These are phyloP conservation scores for Lagopus leucura DNA, from an alignment of 2,113 vertebrate species.

Conservation along the genomic window DNA sequence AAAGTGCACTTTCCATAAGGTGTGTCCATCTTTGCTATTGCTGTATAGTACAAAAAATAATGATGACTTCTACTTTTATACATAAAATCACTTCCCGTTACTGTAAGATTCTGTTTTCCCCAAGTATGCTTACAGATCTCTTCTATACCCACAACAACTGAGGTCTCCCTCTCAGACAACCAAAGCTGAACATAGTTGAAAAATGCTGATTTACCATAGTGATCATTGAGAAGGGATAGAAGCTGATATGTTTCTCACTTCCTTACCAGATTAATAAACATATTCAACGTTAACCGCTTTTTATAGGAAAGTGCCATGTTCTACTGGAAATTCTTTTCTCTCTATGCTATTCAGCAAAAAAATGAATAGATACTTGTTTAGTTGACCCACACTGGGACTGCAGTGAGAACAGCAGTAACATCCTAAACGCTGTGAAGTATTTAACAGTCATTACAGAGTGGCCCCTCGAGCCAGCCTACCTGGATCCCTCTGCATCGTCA, in stretches of 20 bases:
- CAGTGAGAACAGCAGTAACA: neutral
- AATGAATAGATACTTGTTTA: neutral
- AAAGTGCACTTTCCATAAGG: slow-evolving; percentile 44
- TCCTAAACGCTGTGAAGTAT: neutral
- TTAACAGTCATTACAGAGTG: neutral
- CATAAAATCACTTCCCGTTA: neutral
- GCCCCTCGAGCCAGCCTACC: too few species aligned
- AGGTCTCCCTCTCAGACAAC: neutral
- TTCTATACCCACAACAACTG: neutral
- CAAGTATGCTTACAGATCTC: neutral
- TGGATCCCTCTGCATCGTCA: neutral
- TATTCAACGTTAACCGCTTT: neutral
- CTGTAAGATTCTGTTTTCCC: neutral
- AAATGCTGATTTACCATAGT: neutral
- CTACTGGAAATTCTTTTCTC: neutral
- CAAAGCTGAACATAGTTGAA: neutral
- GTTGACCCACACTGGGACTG: neutral
- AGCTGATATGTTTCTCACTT: neutral
- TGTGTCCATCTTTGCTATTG: neutral
- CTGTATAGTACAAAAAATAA: neutral
- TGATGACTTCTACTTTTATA: neutral
- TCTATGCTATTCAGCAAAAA: neutral
- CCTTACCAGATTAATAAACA: neutral
- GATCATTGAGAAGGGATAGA: neutral
- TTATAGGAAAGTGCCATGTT: neutral